Evolutionary conservation across 2,888 invertebrate genomes (phyloP), one percentile per base, ranked within the genome.

Genomic region (Omphaloscelis lunosa): DNA sequence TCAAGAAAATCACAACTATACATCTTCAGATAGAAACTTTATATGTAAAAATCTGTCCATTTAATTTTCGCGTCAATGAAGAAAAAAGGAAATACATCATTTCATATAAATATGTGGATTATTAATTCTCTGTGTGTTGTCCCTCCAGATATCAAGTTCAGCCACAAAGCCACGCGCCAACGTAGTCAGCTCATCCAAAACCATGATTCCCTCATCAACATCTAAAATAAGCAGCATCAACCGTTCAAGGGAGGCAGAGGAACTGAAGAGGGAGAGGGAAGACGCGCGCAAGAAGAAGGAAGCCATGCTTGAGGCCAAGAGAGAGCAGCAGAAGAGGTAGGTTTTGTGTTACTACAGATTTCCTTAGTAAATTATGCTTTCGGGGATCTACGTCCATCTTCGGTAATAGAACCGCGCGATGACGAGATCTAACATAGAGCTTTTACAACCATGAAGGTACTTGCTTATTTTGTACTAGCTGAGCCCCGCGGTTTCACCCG

Each of bases 201-300:
- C 79, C 65, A 86, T 75, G 53, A 90, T 89, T 45, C 89, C 92
- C 0, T 88, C 91, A 0, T 95, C 93, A 51, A 93, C 94, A 0
- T 95, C 95, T 20, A 96, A 96, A 56, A 62, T 93, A 0, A 92
- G 90, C 59, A 89, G 91, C 7, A 78, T 94, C 48, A 90, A 75
- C 68, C 90, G 88, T 9, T 90, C 94, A 1, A 93, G 94, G 1
- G 97, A 97, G 66, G 89, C 91, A 0, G 94, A 93, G 0, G 96
- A 89, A n/a, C 91, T 86, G 62, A 95, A 84, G 91, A 93, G 59
- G 90, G 97, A 90, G 94, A 97, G 85, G 79, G 97, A 97, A 75
- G 97, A 97, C 73, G 97, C 97, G 0, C 91, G 95, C 72, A 95
- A 93, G 86, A 98, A 98, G 92, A 97, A 97, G 72, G 97, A 97